These are phyloP conservation scores for Pelosia muscerda DNA, from an alignment of 2,888 invertebrate genomes.

Conservation along the genomic window DNA sequence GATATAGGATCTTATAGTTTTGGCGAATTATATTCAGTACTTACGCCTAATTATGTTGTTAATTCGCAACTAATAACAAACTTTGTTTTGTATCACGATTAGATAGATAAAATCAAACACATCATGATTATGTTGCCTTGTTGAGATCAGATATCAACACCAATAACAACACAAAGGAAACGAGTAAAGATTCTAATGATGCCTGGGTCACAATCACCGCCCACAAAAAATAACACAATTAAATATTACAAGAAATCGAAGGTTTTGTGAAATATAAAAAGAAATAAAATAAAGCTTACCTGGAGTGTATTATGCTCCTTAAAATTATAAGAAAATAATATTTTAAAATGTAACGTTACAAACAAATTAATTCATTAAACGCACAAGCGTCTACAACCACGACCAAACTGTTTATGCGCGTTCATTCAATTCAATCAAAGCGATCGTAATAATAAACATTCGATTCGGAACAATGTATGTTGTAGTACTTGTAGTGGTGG, in stretches of 20 bases:
- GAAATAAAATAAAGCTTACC: neutral
- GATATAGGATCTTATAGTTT: too few relatives aligned
- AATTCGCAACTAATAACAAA: too few relatives aligned
- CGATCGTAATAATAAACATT: neutral
- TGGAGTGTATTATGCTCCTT: neutral
- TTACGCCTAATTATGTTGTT: too few relatives aligned
- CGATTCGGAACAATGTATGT: neutral
- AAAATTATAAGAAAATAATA: slow-evolving; percentile 5
- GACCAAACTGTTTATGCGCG: slow-evolving; percentile 6
- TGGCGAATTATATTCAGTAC: too few relatives aligned
- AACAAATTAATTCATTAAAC: neutral
- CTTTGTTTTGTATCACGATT: too few relatives aligned
- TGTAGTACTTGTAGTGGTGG: too few relatives aligned
- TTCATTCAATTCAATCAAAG: slow-evolving; percentile 5
- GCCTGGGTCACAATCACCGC: neutral
- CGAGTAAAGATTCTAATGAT: neutral
- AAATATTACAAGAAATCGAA: neutral
- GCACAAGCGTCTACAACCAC: neutral
- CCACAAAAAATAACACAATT: neutral
- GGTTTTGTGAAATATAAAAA: neutral
- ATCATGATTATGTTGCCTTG: neutral
- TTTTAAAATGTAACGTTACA: neutral
- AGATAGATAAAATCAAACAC: neutral
- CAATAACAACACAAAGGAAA: slow-evolving; percentile 6
- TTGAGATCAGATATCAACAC: neutral